A percentile compares a stretch with the other conserved stretches of the same genome.
Conservation (phyloP, 1,140 invertebrate species). For the Scaptodrosophila lebanonensis region DNA sequence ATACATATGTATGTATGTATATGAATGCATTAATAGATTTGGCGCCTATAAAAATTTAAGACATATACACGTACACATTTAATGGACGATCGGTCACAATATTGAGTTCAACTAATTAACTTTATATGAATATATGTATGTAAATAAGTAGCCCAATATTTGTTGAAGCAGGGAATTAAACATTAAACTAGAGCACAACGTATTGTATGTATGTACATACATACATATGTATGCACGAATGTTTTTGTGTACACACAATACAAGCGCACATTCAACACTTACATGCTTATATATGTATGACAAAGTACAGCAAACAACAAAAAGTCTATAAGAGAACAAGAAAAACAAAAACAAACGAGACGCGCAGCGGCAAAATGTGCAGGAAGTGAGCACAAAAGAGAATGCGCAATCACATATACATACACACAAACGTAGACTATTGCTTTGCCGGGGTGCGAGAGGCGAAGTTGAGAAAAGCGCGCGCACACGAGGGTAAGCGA, state of each 20-base stretch:
- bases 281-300: slow-evolving; percentile 38
- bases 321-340: slow-evolving; percentile 68
- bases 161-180: slow-evolving; percentile 19
- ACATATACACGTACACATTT: no score
- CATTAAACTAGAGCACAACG: slow-evolving; percentile 40
- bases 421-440: slow-evolving; percentile 9
- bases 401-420: slow-evolving; percentile 38
- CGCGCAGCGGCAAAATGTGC: slow-evolving; percentile 58
- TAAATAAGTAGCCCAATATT: neutral
- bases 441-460: slow-evolving; percentile 6
- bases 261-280: slow-evolving; percentile 6
- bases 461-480: slow-evolving; percentile 58
- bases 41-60: no score
- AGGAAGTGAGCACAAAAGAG: slow-evolving; percentile 28
- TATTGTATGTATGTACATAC: neutral
- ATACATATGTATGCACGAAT: slow-evolving; percentile 1
- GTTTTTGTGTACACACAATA: slow-evolving; percentile 7
- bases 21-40: no score
- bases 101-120: no score
- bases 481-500: slow-evolving; percentile 53
- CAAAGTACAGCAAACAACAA: slow-evolving; percentile 75
- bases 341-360: slow-evolving; percentile 75
- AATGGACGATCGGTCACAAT: no score
- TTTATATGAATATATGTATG: neutral
- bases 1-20: neutral